A percentile compares a stretch with the other conserved stretches of the same genome.
Conservation (phyloP, 2,113 vertebrate genomes). For the Daubentonia madagascariensis region DNA sequence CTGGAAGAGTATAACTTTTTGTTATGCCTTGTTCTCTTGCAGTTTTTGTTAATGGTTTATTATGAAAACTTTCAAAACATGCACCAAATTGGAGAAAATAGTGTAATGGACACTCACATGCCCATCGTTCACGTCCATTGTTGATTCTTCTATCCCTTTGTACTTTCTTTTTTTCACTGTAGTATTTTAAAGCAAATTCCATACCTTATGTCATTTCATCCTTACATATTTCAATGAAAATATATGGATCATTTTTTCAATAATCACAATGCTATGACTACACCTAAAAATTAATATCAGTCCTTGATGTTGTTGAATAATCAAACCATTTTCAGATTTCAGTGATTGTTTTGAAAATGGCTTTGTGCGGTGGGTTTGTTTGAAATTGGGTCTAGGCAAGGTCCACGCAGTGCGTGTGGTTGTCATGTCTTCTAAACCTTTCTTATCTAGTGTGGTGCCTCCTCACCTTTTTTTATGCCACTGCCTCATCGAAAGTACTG, state of each 20-base stretch:
- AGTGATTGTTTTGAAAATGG: background rate
- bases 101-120: background rate
- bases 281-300: background rate
- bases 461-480: background rate
- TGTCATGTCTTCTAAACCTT: background rate
- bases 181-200: background rate
- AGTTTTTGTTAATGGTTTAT: background rate
- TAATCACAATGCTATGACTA: background rate
- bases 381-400: background rate
- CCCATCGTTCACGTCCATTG: background rate
- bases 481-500: background rate
- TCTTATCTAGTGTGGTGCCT: background rate
- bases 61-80: background rate
- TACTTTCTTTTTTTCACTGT: background rate
- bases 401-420: rapidly evolving
- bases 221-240: background rate
- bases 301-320: background rate
- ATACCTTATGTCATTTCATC: background rate
- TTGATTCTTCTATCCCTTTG: background rate
- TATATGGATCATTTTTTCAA: background rate
- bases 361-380: background rate
- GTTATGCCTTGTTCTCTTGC: background rate
- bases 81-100: background rate
- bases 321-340: background rate
- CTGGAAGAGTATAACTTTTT: background rate